Evolutionary conservation across 2,113 vertebrate genomes (phyloP), one percentile per base, ranked within the genome.

Genomic region (Gasterosteus aculeatus): DNA sequence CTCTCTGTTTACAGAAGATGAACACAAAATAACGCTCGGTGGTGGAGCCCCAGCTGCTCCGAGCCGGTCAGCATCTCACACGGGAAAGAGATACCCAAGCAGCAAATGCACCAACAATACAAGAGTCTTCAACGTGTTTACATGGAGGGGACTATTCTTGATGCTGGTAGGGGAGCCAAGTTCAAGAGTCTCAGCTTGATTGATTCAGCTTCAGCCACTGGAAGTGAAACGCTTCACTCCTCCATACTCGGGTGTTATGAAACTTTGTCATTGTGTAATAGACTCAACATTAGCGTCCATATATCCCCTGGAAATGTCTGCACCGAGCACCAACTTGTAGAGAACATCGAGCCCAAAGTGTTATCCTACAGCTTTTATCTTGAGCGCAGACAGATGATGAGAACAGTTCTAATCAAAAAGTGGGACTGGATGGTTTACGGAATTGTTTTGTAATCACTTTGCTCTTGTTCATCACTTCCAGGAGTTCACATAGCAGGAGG

Each of bases 211-310:
- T 61, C n/a, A 79, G 80, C 60, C 71, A 26, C 54, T 78, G 59
- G 67, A 78, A 72, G 77, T 81, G 65, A 85, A 75, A 74, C 61
- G 42, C 69, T 77, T 74, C 11, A 75, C 72, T 76, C 72, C 80
- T 56, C 78, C 42, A 19, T 69, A 69, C n/a, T 41, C 6, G 47
- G 51, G 59, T 42, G 77, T 83, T 69, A 82, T 70, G 66, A 77
- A 78, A 80, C 41, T 46, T 64, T 59, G 3, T 76, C 49, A 73
- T 84, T 86, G 66, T 76, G 38, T 73, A 85, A 86, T 10, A 54
- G 46, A 47, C 63, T 78, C 33, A 78, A 89, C 63, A 74, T 64
- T 78, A 22, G 26, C 57, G 71, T 65, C 67, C 46, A 33, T 46
- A 38, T 58, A 63, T 38, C 35, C 35, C 56, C 33, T 49, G 6